A percentile compares a stretch with the other conserved stretches of the same genome.
Conservation (phyloP, 2,797 vertebrate genomes). For the Dendrocincla tyrannina region DNA sequence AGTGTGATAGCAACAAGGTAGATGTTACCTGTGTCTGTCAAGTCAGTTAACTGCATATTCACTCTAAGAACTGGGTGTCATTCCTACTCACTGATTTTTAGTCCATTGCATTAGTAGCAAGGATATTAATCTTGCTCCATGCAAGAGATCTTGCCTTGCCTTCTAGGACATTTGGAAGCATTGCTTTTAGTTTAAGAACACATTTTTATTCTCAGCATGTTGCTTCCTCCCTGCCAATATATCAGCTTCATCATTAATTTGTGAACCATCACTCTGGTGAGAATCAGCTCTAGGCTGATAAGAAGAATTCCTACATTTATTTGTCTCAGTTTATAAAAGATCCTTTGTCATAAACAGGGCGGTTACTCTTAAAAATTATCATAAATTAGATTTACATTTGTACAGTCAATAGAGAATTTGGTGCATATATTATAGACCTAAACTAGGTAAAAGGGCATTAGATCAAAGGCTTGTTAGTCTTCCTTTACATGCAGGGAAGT, state of each 20-base stretch:
- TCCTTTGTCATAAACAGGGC: not conserved
- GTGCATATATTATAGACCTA: not conserved
- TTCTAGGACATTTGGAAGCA: slow-evolving; percentile 1
- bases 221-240: not conserved
- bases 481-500: not conserved
- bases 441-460: not conserved
- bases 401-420: not conserved
- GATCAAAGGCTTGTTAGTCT: not conserved
- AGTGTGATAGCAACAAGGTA: not conserved
- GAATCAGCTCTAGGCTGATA: slow-evolving; percentile 4
- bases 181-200: slow-evolving; percentile 26
- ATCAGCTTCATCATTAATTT: slow-evolving; percentile 52
- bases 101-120: not conserved
- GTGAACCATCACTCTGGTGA: not conserved
- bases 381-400: slow-evolving; percentile 4
- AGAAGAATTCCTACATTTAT: slow-evolving; percentile 4
- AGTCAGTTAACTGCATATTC: not conserved
- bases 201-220: slow-evolving; percentile 50
- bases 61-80: not conserved
- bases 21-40: not conserved
- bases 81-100: not conserved
- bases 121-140: not conserved
- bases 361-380: not conserved
- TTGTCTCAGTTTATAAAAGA: slow-evolving; percentile 1
- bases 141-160: not conserved